These are phyloP conservation scores for Stramonita haemastoma DNA, from an alignment of 2,888 invertebrate species.

Conservation along the genomic window DNA sequence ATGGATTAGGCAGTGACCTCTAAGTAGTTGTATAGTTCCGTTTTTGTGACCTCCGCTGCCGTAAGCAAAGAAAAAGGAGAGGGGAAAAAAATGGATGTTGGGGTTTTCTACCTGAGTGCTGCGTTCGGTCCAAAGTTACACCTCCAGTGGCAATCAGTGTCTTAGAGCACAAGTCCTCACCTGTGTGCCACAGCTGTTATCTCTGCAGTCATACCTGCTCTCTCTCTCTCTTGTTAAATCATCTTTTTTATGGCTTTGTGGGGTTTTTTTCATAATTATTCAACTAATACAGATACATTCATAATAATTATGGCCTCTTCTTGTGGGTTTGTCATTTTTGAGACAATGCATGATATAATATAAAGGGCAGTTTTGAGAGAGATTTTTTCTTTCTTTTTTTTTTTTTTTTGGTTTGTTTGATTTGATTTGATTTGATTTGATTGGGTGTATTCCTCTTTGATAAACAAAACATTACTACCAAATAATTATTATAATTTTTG, in stretches of 20 bases:
- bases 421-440: too few relatives aligned
- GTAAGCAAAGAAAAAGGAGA: not conserved
- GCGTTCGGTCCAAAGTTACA: not conserved
- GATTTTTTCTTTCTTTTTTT: too few relatives aligned
- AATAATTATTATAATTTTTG: too few relatives aligned
- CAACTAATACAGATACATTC: too few relatives aligned
- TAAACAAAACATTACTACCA: too few relatives aligned
- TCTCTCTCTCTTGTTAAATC: not conserved
- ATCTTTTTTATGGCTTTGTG: not conserved
- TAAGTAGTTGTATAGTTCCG: not conserved
- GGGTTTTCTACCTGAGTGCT: not conserved
- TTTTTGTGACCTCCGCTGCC: not conserved
- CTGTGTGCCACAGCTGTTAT: not conserved
- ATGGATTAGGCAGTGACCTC: not conserved
- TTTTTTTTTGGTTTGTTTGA: too few relatives aligned
- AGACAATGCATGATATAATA: too few relatives aligned
- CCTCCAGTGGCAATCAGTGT: slow-evolving; percentile 1
- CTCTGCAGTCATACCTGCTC: not conserved
- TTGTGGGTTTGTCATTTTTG: too few relatives aligned
- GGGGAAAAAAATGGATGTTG: not conserved
- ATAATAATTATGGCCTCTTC: too few relatives aligned
- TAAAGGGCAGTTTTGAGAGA: too few relatives aligned
- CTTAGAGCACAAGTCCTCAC: slow-evolving; percentile 2
- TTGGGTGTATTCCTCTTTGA: too few relatives aligned
- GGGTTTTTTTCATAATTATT: not conserved